A percentile compares a stretch with the other conserved stretches of the same genome.
Conservation (phyloP, 2,113 vertebrate species). For the Psilopsiagon aymara region DNA sequence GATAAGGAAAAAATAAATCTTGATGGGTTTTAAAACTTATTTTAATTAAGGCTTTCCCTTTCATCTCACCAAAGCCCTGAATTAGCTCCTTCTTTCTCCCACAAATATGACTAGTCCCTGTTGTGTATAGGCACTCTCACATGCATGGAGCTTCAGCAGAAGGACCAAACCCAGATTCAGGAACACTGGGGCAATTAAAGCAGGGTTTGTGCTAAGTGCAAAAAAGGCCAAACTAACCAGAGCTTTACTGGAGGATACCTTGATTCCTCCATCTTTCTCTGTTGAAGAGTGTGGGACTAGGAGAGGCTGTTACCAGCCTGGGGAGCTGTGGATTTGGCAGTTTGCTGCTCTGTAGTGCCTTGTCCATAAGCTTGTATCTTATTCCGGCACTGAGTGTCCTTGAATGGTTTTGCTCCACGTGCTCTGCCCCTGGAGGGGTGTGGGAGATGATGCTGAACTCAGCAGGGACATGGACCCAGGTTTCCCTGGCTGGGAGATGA, state of each 20-base stretch:
- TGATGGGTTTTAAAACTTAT: slow-evolving; percentile 52
- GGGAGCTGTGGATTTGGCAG: accelerated
- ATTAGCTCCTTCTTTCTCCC: slow-evolving; percentile 40
- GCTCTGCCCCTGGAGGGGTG: not conserved
- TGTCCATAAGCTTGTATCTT: not conserved
- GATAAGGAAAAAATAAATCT: not conserved
- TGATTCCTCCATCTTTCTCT: not conserved
- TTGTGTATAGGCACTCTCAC: not conserved
- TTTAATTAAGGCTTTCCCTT: slow-evolving; percentile 66
- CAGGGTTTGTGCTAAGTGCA: not conserved
- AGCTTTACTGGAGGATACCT: not conserved
- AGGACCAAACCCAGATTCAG: not conserved
- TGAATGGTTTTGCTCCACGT: not conserved
- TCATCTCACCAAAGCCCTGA: slow-evolving; percentile 40
- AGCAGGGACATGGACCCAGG: not conserved
- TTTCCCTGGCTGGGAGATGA: not conserved
- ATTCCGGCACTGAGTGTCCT: not conserved
- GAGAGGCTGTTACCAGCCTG: not conserved
- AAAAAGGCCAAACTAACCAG: not conserved
- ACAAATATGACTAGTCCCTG: not conserved
- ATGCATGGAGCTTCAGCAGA: not conserved
- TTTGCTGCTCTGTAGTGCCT: not conserved
- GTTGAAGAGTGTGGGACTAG: accelerated
- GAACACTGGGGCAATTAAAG: not conserved
- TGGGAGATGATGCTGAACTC: not conserved